Percentiles rank a stretch among this genome's conserved stretches.
These are phyloP conservation scores for Ectemnius continuus DNA, from an alignment of 2,888 invertebrate genomes.

Conservation along the genomic window DNA sequence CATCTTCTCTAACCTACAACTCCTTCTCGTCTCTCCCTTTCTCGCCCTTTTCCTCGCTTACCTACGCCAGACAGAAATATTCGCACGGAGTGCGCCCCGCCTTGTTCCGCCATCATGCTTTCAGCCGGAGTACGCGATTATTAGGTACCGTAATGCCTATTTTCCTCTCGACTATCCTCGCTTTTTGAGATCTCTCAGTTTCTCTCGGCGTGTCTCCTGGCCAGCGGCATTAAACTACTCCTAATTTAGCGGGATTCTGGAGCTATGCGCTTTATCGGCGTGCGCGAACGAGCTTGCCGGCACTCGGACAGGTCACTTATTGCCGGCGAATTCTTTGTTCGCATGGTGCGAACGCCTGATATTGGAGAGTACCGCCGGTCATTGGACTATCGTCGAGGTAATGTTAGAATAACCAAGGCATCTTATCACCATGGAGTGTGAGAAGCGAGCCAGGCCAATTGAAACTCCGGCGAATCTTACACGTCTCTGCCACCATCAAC, in stretches of 20 bases:
- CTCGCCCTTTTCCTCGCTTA: slow-evolving; percentile 51
- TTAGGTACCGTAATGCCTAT: slow-evolving; percentile 69
- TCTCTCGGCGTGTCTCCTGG: slow-evolving; percentile 15
- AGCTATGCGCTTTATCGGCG: slow-evolving; percentile 16
- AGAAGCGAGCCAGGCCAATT: background rate
- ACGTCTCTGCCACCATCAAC: background rate
- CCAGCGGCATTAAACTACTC: slow-evolving; percentile 19
- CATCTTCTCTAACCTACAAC: slow-evolving; percentile 10
- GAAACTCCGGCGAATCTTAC: background rate
- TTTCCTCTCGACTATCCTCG: slow-evolving; percentile 30
- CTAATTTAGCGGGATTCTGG: slow-evolving; percentile 26
- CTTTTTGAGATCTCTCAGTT: slow-evolving; percentile 7
- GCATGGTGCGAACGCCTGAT: background rate
- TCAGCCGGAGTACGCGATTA: slow-evolving; percentile 69
- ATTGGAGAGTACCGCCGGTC: background rate
- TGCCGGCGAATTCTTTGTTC: slow-evolving; percentile 12
- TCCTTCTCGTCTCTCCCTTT: background rate
- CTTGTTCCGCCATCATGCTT: slow-evolving; percentile 73
- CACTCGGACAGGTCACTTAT: background rate
- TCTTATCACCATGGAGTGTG: background rate
- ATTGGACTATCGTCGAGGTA: background rate
- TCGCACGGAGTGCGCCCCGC: slow-evolving; percentile 69
- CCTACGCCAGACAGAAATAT: slow-evolving; percentile 64
- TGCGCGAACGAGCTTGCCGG: background rate
- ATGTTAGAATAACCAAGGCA: background rate